Base-by-base conservation (phyloP, 2,797 vertebrate genomes). In the Merluccius polli region DNA sequence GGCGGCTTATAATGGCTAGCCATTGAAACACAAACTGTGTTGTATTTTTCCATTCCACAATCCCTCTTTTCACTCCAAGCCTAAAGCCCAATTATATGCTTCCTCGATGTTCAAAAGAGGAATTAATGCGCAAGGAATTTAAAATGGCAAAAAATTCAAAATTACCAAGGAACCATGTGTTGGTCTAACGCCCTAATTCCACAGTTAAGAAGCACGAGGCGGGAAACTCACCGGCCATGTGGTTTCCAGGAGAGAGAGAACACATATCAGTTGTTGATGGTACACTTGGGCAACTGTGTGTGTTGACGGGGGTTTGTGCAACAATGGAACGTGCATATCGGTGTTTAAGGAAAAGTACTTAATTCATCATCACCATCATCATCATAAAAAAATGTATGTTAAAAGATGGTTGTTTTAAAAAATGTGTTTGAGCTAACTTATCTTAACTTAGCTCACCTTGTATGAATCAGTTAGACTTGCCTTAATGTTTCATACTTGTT, bases 61-160 rank as follows among this genome's bases (percentile, higher is more conserved):
- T 87, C 86, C n/a, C 83, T 79, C 82, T 87, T 87, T 86, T 63
- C 74, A 12, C 78, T 76, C 44, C 81, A 78, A 82, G 87, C 30
- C 13, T 85, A 76, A 91, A 89, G 92, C 91, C 91, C 90, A 94
- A 94, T 95, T 90, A 90, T 94, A 93, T 86, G 78, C 84, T 79
- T 82, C 87, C 85, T 81, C 82, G 86, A 86, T 81, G 79, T 79
- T 84, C 81, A 87, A 86, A 88, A 82, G 79, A 77, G 76, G 86
- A 84, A 86, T 87, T 87, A 88, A 88, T 75, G 79, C 3, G 32
- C 5, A 44, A 81, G 76, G 83, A 89, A 85, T 86, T 59, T 59
- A 81, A 80, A 92, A 92, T 75, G 77, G 77, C 73, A 73, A 24
- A 52, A 3, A 27, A 11, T 65, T 11, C 6, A 27, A 65, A 65